Percentiles rank a stretch among this genome's conserved stretches.
Conservation (phyloP, 2,113 vertebrate species). For the Thalassarche chlororhynchos region DNA sequence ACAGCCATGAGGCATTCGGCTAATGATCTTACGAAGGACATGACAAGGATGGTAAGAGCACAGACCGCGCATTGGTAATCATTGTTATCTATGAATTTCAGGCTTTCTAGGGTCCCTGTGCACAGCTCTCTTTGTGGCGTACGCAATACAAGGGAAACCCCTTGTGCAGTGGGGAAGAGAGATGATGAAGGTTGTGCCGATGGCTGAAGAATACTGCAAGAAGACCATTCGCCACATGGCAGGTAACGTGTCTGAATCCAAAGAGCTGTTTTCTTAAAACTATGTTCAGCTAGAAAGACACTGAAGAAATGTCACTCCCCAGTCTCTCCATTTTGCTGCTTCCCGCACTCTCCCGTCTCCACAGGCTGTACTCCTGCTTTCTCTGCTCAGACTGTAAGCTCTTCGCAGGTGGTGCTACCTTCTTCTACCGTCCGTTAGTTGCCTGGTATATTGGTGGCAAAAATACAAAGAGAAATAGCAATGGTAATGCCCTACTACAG, state of each 20-base stretch:
- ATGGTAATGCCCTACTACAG: neutral
- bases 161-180: conserved; percentile 90
- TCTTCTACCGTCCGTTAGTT: neutral
- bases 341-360: neutral
- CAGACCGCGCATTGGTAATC: neutral
- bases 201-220: conserved; percentile 92
- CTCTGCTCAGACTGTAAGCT: neutral
- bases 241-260: conserved; percentile 72
- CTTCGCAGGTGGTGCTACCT: neutral
- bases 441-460: neutral
- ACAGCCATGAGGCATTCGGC: neutral
- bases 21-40: neutral
- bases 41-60: neutral
- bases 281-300: neutral
- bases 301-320: neutral
- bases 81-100: conserved; percentile 45
- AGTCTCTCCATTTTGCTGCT: neutral
- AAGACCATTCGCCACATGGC: conserved; percentile 96
- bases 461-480: neutral
- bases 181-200: conserved; percentile 86
- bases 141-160: conserved; percentile 89
- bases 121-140: conserved; percentile 91
- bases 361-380: neutral
- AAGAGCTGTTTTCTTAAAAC: neutral
- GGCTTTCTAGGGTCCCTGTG: conserved; percentile 93